phyloP scores from a whole-genome alignment of 2,113 vertebrate species.

The Muntiacus muntjak region DNA sequence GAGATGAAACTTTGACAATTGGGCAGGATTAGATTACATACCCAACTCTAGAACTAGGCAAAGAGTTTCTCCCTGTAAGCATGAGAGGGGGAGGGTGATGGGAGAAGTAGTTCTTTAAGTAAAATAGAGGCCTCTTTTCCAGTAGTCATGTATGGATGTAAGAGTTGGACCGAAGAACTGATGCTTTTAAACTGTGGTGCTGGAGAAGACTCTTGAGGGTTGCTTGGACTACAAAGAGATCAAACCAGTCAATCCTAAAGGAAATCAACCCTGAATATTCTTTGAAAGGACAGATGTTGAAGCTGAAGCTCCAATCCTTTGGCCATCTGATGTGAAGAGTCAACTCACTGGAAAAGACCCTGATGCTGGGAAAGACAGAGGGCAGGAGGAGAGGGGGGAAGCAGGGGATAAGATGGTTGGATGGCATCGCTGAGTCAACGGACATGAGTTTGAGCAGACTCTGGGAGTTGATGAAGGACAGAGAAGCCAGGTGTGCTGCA shows the following conservation, averaged over 20 bases:
- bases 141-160: not conserved
- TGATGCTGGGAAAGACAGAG: not conserved
- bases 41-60: not conserved
- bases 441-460: not conserved
- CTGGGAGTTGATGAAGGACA: not conserved
- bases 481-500: not conserved
- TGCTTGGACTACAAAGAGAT: not conserved
- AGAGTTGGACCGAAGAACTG: not conserved
- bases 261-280: not conserved
- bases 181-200: not conserved
- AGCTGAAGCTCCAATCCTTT: not conserved
- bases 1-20: not conserved
- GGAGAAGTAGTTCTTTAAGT: not conserved
- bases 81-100: rapidly evolving
- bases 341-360: not conserved
- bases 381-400: not conserved
- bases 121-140: not conserved
- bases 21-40: not conserved
- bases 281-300: not conserved
- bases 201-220: not conserved
- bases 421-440: not conserved
- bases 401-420: not conserved
- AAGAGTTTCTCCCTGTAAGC: not conserved
- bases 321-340: not conserved
- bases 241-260: not conserved